Base-by-base conservation (phyloP, 1,140 invertebrate species). In the Gerris buenoi region DNA sequence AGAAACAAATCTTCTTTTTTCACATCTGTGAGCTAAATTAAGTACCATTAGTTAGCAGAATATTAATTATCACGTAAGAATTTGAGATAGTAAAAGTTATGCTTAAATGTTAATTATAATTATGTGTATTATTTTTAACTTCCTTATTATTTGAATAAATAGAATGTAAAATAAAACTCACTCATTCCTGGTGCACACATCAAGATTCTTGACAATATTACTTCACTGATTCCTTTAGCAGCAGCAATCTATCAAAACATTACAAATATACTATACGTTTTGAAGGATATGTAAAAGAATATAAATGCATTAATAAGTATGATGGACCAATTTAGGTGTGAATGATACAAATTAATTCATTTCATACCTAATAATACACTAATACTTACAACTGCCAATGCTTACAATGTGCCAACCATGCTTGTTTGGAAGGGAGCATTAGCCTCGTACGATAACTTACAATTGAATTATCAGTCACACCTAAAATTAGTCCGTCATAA, bases 171-270 rank as follows among this genome's bases (percentile, higher is more conserved):
- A 63, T 23, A 46, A 27, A 65, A 79, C 80, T 81, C 79, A 92
- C 89, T 82, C 91, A 95, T 93, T 72, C 89, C 89, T 2, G 91
- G 90, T 33, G 87, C 78, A 1, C 90, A 93, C 95, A 98, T 98
- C 13, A 85, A 75, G 58, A 96, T 85, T 70, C 95, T 81, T 22
- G 91, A 94, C 1, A 95, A 71, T 22, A 91, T 86, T 1, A 98
- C 95, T 68, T 91, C 86, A 14, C 83, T 76, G 66, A 97, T 97
- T 1, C 91, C 91, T 68, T 83, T 80, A 33, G 78, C 77, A 0
- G 91, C 91, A 0, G 90, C 89, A 22, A 80, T 79, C 71, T 84
- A 46, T n/a, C 23, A 25, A 65, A 78, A n/a, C n/a, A n/a, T n/a
- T n/a, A n/a, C n/a, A n/a, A n/a, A n/a, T n/a, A n/a, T n/a, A n/a